Percentiles rank a stretch among this genome's conserved stretches.
Conservation (phyloP, 2,797 vertebrate species). For the Gadopsis marmoratus region DNA sequence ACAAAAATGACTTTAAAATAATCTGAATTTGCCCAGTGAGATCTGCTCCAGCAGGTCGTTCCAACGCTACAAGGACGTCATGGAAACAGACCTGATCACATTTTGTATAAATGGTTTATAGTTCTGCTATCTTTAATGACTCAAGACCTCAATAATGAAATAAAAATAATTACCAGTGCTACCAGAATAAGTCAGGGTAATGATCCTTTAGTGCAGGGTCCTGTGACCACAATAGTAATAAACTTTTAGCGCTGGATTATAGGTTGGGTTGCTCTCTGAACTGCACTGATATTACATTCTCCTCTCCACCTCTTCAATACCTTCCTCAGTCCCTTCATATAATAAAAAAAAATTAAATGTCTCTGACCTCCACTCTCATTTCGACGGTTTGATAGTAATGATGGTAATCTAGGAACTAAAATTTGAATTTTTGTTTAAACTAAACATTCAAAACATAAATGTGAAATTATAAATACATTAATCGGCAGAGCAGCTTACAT, state of each 20-base stretch:
- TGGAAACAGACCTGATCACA: constrained; percentile 25
- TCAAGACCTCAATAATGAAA: constrained; percentile 36
- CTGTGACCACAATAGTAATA: constrained; percentile 50
- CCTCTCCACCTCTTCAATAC: constrained; percentile 30
- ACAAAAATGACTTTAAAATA: constrained; percentile 18
- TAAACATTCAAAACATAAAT: constrained; percentile 5
- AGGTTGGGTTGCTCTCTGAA: constrained; percentile 51
- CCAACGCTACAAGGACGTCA: constrained; percentile 28
- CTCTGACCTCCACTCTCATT: constrained; percentile 53
- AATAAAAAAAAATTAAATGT: constrained; percentile 40
- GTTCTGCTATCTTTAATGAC: constrained; percentile 25
- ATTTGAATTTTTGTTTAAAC: constrained; percentile 9
- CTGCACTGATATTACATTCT: constrained; percentile 53
- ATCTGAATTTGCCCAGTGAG: constrained; percentile 18
- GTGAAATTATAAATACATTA: neutral
- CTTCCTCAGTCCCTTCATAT: constrained; percentile 17
- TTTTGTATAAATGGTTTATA: neutral
- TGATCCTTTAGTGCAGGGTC: constrained; percentile 37
- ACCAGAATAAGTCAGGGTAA: constrained; percentile 45
- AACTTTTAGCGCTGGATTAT: constrained; percentile 51
- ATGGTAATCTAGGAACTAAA: constrained; percentile 18
- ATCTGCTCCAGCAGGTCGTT: constrained; percentile 20
- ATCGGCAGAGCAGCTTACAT: neutral
- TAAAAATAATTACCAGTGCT: constrained; percentile 46
- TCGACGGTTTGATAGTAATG: constrained; percentile 18